Base-by-base conservation (phyloP, 64 coral and sea anemone genomes). In the Porites lutea region DNA sequence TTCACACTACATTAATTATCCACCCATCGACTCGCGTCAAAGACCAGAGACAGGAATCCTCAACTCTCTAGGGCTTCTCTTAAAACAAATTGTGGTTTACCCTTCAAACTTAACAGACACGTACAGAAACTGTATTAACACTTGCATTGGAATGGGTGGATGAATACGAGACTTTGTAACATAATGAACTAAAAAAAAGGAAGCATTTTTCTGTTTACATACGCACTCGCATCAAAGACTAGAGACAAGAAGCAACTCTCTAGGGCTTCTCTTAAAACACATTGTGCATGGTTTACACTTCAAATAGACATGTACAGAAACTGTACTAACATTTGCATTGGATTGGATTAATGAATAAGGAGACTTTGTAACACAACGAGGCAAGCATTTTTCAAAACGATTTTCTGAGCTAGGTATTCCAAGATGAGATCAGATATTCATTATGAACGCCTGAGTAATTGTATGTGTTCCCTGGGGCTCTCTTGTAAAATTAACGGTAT, bases 1-100 rank as follows among this genome's bases (percentile, higher is more conserved):
- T 84, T 84, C 45, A 69, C 81, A 84, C 81, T 19, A 84, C 81
- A 84, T 84, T 84, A 84, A 84, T 84, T 84, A 84, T 84, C 44
- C 81, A 52, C 81, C 62, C 63, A 66, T n/a, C 3, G 16, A n/a
- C 37, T 9, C 16, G 60, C 10, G 61, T 49, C 45, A 65, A 68
- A 57, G 4, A 3, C 13, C 51, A 2, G 48, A 43, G 46, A 84
- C 8, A 67, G 18, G 18, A 64, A 18, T 65, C 27, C 27, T 37
- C 59, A 22, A 2, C 13, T 69, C 59, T 52, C 16, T 10, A 16
- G 27, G 27, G 27, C 27, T 37, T 11, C 13, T 3, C 20, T 12
- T 68, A 84, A 52, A 68, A 84, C 65, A 68, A 84, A 84, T 46
- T 68, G 81, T 21, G 81, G 81, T 84, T 84, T 47, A 48, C 18